Percentiles rank a stretch among this genome's conserved stretches.
Evolutionary conservation across 2,888 invertebrate genomes (phyloP).

Genomic region (Caenorhabditis wallacei): DNA sequence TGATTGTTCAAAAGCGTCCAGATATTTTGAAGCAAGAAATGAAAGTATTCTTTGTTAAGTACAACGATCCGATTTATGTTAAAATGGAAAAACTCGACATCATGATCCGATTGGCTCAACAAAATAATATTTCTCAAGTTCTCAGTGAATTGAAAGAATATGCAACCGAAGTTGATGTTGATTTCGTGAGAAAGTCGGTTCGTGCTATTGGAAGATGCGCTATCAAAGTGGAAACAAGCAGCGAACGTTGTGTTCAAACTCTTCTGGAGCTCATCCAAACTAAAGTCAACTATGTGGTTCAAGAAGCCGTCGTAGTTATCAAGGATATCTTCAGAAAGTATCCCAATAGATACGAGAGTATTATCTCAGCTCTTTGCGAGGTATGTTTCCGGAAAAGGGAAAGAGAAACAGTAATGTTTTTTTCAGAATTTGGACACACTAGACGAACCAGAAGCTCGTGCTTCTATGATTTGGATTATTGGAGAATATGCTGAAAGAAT

Average conservation of each 20-base stretch:
- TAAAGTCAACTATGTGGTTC: constrained; percentile 99
- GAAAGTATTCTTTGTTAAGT: constrained; percentile 99
- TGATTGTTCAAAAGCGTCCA: constrained; percentile 97
- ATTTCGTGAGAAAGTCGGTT: constrained; percentile 99
- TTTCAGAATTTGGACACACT: constrained; percentile 92
- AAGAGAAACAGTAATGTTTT: neutral
- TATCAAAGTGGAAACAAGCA: constrained; percentile 93
- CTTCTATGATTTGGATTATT: constrained; percentile 94
- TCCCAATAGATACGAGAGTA: constrained; percentile 99
- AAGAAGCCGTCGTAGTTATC: constrained; percentile 99
- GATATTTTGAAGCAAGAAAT: constrained; percentile 99
- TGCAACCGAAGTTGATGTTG: constrained; percentile 99
- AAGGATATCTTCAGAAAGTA: constrained; percentile 90
- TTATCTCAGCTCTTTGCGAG: constrained; percentile 98
- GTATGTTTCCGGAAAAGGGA: constrained; percentile 24
- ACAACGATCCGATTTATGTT: constrained; percentile 99
- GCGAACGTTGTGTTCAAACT: constrained; percentile 98
- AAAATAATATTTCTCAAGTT: constrained; percentile 98
- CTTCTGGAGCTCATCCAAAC: constrained; percentile 98
- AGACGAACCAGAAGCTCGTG: constrained; percentile 95
- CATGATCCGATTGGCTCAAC: constrained; percentile 98
- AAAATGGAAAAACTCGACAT: constrained; percentile 98
- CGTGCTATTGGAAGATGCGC: constrained; percentile 98
- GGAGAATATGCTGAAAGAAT: constrained; percentile 99
- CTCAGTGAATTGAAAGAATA: constrained; percentile 97